Conservation (phyloP, 2,888 invertebrate species). For the Arge pagana region DNA sequence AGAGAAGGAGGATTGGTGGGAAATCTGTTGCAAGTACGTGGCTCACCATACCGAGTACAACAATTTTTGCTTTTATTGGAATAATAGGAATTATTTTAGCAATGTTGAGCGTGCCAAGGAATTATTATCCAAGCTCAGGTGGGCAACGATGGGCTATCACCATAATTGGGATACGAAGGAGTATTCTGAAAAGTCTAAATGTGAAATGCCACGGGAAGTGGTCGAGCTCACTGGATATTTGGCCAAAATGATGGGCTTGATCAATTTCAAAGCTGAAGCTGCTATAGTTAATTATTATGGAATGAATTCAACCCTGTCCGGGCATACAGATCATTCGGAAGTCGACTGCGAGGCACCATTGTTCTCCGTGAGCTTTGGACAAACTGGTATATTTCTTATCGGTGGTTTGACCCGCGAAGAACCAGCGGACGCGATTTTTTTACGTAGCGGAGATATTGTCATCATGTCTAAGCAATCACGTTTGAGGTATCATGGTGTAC, state of each 20-base stretch:
- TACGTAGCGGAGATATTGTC: conserved; percentile 89
- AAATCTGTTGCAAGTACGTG: conserved; percentile 60
- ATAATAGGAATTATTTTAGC: conserved; percentile 25
- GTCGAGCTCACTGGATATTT: conserved; percentile 68
- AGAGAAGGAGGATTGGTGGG: conserved; percentile 68
- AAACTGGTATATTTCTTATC: conserved; percentile 90
- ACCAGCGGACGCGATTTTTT: conserved; percentile 71
- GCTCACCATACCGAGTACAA: not conserved
- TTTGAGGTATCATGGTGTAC: conserved; percentile 91
- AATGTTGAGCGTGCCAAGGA: conserved; percentile 32
- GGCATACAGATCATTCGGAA: conserved; percentile 96
- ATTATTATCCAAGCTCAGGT: conserved; percentile 71
- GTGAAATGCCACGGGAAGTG: conserved; percentile 77
- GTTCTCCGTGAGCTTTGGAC: conserved; percentile 94
- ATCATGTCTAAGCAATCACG: conserved; percentile 88
- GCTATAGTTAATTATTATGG: conserved; percentile 97
- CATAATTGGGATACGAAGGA: conserved; percentile 97
- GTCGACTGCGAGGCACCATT: conserved; percentile 83
- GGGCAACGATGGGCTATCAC: conserved; percentile 97
- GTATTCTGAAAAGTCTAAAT: conserved; percentile 71
- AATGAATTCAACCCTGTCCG: conserved; percentile 87
- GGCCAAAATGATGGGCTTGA: conserved; percentile 64
- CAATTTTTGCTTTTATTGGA: not conserved
- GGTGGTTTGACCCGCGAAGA: conserved; percentile 77
- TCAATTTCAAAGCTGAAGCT: conserved; percentile 79